phyloP scores from a whole-genome alignment of 2,888 invertebrate genomes.

The Glyphotaelius pellucidus region DNA sequence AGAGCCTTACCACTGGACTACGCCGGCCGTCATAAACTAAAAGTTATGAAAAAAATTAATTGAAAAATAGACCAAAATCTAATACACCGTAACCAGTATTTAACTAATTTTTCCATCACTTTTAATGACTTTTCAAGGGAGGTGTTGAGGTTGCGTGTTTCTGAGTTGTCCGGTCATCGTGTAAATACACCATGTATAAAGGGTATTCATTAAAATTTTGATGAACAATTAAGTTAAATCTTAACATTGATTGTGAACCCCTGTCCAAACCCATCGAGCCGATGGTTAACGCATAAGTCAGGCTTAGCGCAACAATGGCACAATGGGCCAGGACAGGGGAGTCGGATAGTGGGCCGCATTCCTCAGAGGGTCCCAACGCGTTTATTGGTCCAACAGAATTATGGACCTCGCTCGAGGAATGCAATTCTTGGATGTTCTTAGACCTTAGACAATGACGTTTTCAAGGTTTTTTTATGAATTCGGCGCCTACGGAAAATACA shows the following conservation, averaged over 20 bases:
- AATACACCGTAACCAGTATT: too few relatives aligned
- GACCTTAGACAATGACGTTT: constrained; percentile 28
- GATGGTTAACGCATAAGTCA: constrained; percentile 31
- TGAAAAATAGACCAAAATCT: too few relatives aligned
- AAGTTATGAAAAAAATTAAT: too few relatives aligned
- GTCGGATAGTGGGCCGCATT: constrained; percentile 33
- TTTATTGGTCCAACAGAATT: constrained; percentile 30
- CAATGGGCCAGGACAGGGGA: constrained; percentile 22
- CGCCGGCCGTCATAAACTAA: too few relatives aligned
- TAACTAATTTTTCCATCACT: too few relatives aligned
- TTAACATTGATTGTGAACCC: background rate
- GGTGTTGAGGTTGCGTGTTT: too few relatives aligned
- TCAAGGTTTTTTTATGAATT: background rate
- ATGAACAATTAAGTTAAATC: too few relatives aligned
- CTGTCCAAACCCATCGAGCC: constrained; percentile 3
- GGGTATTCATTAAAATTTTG: too few relatives aligned
- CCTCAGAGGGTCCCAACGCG: constrained; percentile 13
- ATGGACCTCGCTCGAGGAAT: background rate
- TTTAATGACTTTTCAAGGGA: too few relatives aligned
- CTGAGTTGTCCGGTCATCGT: too few relatives aligned
- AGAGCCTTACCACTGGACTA: too few relatives aligned
- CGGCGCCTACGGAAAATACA: constrained; percentile 21
- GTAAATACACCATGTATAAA: too few relatives aligned
- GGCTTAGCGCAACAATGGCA: constrained; percentile 38
- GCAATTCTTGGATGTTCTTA: constrained; percentile 16